Base-by-base conservation (phyloP, 1,140 invertebrate genomes). In the honey bee (Apis mellifera) region DNA sequence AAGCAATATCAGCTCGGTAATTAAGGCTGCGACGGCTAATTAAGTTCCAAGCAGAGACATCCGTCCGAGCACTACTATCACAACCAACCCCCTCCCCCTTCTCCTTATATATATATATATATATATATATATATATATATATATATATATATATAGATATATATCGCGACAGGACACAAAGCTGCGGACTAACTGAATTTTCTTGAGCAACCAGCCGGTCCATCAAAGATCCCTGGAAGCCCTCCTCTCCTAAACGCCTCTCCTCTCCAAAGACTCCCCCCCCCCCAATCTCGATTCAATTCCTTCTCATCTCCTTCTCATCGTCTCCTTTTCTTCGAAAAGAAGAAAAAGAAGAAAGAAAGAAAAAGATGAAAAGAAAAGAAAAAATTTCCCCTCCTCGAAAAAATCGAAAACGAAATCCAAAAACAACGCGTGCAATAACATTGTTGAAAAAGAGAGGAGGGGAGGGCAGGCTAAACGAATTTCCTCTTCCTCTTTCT, bases 111-210 rank as follows among this genome's bases (percentile, higher is more conserved):
- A 83, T 86, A 32, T 86, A 84, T 84, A 83, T 86, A 32, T 86
- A 85, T 84, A 82, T 86, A 32, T 86, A 85, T 84, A 83, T 32
- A 32, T 32, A 32, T 32, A 32, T 32, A 32, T 32, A 32, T 32
- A 3, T 32, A 32, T 32, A 32, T 32, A 32, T 32, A 32, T 32
- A 32, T 32, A 32, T 32, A 32, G 2, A 32, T 32, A 42, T 86
- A 85, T 84, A 83, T 86, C 87, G 82, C 83, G 82, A 89, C 89
- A 92, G 92, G 92, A 92, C 91, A 93, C 92, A 93, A 94, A 94
- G 92, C 92, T 92, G 88, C 89, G 89, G 91, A 91, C 92, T 93
- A 94, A 94, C 92, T 93, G 89, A 94, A 94, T 94, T 94, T 94
- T 94, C 93, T 94, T 94, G 92, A 93, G 93, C 92, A 93, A 91